Base-by-base conservation (phyloP, 2,113 vertebrate genomes). In the Zosterops borbonicus region DNA sequence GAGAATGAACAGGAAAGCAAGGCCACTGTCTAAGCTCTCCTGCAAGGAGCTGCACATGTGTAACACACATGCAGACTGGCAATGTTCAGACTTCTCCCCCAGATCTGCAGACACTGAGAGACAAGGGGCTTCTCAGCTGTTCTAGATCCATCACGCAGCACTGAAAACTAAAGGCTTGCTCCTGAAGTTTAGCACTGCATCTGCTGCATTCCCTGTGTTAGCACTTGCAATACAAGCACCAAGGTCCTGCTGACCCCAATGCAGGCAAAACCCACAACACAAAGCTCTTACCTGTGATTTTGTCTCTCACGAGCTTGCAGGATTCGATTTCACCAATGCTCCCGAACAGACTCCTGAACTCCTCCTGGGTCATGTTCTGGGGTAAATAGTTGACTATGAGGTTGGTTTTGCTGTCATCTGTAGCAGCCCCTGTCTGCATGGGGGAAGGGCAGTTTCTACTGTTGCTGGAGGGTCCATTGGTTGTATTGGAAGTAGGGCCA, bases 351-450 rank as follows among this genome's bases (percentile, higher is more conserved):
- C 99, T 99, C 96, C 99, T 99, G 98, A 99, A 99, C 98, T 99
- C 99, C 96, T 99, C 99, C 98, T 99, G 99, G 97, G 99, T 99
- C 99, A 99, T 99, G 96, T 99, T 99, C 98, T 99, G 99, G 96
- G 99, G 99, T 98, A 99, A 98, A 98, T 99, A 99, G 99, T 99
- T 99, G 98, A 99, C 99, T 85, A 99, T 99, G 98, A 99, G 99
- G 98, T 99, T 99, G 97, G 99, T 99, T 99, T 99, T 99, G 98
- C 99, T 99, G 99, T 99, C 99, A 94, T 99, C 99, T 70, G 99
- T 99, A 97, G 99, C 96, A 56, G 98, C 98, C 94, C 99, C 99
- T 41, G 99, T 99, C 98, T 99, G 99, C 99, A 99, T 99, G 96
- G 99, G 99, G 81, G 99, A 99, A 97, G 99, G 98, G 98, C 99